phyloP scores from a whole-genome alignment of 2,113 vertebrate species.

The Oceanodroma tethys region DNA sequence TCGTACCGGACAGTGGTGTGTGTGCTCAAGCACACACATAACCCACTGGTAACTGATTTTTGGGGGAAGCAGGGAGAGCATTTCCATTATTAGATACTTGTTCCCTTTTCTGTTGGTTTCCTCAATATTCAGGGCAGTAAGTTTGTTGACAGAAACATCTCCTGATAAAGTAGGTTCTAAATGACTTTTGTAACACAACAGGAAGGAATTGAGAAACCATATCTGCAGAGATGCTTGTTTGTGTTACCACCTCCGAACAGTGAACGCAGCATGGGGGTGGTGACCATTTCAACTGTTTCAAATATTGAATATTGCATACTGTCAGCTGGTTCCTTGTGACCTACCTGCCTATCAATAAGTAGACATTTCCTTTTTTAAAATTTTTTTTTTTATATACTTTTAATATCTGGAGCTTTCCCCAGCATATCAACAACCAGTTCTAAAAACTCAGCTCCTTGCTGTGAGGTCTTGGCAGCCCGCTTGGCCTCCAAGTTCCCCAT shows the following conservation, averaged over 20 bases:
- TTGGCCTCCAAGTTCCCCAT: not conserved
- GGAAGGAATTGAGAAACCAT: not conserved
- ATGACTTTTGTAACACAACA: not conserved
- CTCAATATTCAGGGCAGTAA: not conserved
- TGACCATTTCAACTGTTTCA: not conserved
- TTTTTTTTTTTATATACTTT: not conserved
- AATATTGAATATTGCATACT: not conserved
- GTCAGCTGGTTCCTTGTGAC: not conserved
- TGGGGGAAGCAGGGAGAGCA: not conserved
- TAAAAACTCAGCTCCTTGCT: not conserved
- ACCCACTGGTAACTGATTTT: not conserved
- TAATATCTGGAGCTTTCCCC: not conserved
- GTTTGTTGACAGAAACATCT: not conserved
- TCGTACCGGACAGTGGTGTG: not conserved
- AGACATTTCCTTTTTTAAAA: not conserved
- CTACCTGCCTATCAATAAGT: not conserved
- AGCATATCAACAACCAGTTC: not conserved
- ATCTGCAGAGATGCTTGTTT: not conserved
- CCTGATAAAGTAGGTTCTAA: not conserved
- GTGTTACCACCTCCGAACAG: not conserved
- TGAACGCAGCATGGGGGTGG: accelerated
- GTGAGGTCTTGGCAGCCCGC: not conserved
- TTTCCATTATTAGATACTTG: not conserved
- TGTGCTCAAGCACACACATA: not conserved
- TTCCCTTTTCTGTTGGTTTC: not conserved